Base-by-base conservation (phyloP, 2,888 invertebrate species). In the Drosophila emarginata region DNA sequence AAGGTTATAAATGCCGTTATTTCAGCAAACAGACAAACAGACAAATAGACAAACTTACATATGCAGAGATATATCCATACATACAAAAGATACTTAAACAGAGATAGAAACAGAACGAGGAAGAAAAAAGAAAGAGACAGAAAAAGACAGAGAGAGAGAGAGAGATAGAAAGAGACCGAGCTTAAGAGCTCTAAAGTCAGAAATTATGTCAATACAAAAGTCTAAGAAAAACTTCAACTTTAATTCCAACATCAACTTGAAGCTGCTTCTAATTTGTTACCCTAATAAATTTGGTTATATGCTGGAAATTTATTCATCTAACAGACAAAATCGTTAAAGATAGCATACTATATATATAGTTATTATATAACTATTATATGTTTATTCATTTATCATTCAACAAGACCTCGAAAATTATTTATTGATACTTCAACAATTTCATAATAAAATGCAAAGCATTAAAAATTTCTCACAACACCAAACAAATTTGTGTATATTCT, bases 1-100 rank as follows among this genome's bases (percentile, higher is more conserved):
- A 83, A 83, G 83, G 82, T 88, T 88, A 86, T 69, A 80, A 87
- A 64, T 78, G 83, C 88, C 82, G 82, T 82, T 82, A 82, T 66
- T 62, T 63, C 18, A 56, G 71, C 56, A 68, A 61, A 62, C 58
- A 66, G 50, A 67, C 53, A 61, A 39, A 64, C 2, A 56, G n/a
- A 61, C 12, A 36, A 32, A 60, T 54, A 51, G 52, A 59, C 9
- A 32, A 9, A 32, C 2, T 9, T 28, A 32, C 11, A 32, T 32
- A 32, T 32, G 32, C 32, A 32, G 32, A 32, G 32, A 32, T 32
- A 9, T 11, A 32, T 9, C 32, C 32, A 32, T 9, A 32, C 11
- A 32, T 32, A 32, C 32, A 32, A 32, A 32, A 32, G 32, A 32
- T 40, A 54, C 54, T 64, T 32, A 32, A 9, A 32, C 7, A 9